These are phyloP conservation scores for Selene dorsalis DNA, from an alignment of 2,797 vertebrate species.

Conservation along the genomic window DNA sequence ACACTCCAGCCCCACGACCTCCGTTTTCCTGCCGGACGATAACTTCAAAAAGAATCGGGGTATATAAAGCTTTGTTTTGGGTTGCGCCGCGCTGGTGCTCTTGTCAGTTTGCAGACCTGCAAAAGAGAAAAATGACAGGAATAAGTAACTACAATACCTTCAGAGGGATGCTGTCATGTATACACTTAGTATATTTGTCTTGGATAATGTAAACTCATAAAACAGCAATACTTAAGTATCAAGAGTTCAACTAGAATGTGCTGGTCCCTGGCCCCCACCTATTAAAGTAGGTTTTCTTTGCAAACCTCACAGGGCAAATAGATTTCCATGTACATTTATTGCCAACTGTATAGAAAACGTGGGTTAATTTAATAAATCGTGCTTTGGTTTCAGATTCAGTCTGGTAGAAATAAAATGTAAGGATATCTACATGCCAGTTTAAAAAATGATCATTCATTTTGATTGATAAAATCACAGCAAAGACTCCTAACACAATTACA, in stretches of 20 bases:
- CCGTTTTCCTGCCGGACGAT: constrained; percentile 82
- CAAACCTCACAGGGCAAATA: not conserved
- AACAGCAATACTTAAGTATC: not conserved
- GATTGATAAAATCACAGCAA: not conserved
- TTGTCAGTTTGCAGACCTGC: constrained; percentile 68
- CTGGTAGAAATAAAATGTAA: not conserved
- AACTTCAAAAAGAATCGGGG: constrained; percentile 73
- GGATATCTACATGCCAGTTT: not conserved
- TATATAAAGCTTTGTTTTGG: constrained; percentile 44
- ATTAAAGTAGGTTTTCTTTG: not conserved
- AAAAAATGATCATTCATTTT: not conserved
- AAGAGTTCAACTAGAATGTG: not conserved
- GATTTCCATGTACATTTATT: no score
- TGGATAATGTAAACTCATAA: not conserved
- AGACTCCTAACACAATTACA: not conserved
- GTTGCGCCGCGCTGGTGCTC: constrained; percentile 32
- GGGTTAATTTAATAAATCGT: not conserved
- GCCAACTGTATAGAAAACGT: no score
- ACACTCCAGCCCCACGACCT: constrained; percentile 89
- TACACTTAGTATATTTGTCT: not conserved
- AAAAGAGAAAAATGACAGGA: constrained; percentile 10
- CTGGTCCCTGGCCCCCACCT: no score
- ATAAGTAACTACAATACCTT: not conserved
- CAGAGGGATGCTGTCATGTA: not conserved
- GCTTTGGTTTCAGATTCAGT: not conserved